Evolutionary conservation across 2,797 vertebrate species (phyloP).

Genomic region (Semotilus atromaculatus): DNA sequence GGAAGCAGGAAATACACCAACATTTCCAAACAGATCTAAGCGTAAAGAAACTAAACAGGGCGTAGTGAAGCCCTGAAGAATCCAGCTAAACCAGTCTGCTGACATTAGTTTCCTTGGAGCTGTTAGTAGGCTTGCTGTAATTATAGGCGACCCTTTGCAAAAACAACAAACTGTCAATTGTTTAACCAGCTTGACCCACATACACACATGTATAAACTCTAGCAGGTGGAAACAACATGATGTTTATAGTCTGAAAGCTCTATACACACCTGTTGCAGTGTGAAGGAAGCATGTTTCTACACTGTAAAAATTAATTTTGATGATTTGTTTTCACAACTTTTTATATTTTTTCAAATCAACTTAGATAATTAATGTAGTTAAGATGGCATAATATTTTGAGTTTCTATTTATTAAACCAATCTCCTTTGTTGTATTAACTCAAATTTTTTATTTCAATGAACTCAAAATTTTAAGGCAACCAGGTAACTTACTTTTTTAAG

Average conservation of each 20-base stretch:
- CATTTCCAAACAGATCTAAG: background rate
- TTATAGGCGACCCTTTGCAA: conserved; percentile 49
- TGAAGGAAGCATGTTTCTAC: conserved; percentile 28
- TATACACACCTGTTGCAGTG: conserved; percentile 73
- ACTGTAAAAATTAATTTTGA: no score
- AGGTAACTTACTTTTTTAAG: no score
- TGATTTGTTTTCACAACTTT: no score
- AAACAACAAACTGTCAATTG: conserved; percentile 58
- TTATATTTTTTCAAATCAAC: no score
- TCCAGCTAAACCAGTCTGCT: conserved; percentile 26
- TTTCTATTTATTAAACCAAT: no score
- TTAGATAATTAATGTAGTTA: no score
- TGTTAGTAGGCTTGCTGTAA: conserved; percentile 23
- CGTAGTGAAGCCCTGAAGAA: conserved; percentile 21
- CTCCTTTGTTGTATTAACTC: no score
- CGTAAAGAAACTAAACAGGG: conserved; percentile 20
- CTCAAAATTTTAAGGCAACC: no score
- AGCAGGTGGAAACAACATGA: conserved; percentile 64
- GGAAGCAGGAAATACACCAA: background rate
- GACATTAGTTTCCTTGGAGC: conserved; percentile 6
- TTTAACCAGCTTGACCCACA: conserved; percentile 65
- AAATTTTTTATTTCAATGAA: no score
- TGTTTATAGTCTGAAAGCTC: conserved; percentile 65
- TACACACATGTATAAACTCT: conserved; percentile 49
- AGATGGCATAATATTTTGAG: no score